phyloP scores from a whole-genome alignment of 2,797 vertebrate genomes.

The Champsocephalus gunnari region DNA sequence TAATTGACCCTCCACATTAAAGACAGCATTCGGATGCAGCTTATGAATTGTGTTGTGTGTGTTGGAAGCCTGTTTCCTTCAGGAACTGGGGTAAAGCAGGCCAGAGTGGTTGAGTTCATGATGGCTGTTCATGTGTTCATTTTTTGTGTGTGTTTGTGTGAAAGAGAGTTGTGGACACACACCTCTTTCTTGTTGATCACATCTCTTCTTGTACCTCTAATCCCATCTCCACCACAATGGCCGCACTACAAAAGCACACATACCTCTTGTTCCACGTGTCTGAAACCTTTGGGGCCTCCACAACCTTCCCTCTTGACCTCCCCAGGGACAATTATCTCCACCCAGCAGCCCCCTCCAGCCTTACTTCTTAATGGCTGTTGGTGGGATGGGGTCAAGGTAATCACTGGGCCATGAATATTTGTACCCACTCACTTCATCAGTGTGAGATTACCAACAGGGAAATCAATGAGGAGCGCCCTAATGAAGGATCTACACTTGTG shows the following conservation, averaged over 20 bases:
- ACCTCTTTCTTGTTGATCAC: constrained; percentile 33
- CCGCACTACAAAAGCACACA: constrained; percentile 18
- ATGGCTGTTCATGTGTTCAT: background rate
- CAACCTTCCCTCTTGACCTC: constrained; percentile 78
- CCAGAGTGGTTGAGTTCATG: constrained; percentile 25
- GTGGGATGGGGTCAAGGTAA: constrained; percentile 79
- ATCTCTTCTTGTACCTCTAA: constrained; percentile 33
- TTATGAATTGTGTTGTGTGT: constrained; percentile 34
- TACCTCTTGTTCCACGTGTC: constrained; percentile 10
- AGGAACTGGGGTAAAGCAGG: constrained; percentile 31
- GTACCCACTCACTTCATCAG: constrained; percentile 85
- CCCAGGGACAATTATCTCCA: constrained; percentile 81
- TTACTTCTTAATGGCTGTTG: constrained; percentile 78
- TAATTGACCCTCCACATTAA: background rate
- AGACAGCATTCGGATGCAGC: constrained; percentile 7
- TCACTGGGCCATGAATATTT: constrained; percentile 83
- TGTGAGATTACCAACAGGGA: constrained; percentile 83
- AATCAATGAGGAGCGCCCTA: constrained; percentile 83
- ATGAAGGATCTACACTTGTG: constrained; percentile 81
- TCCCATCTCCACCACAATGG: constrained; percentile 41
- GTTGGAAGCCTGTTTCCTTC: constrained; percentile 11
- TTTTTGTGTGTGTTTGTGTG: background rate
- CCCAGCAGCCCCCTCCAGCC: constrained; percentile 46
- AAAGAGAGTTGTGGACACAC: constrained; percentile 10
- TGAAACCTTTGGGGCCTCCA: constrained; percentile 40